Base-by-base conservation (phyloP, 2,888 invertebrate genomes). In the Chrysotoxum bicinctum region DNA sequence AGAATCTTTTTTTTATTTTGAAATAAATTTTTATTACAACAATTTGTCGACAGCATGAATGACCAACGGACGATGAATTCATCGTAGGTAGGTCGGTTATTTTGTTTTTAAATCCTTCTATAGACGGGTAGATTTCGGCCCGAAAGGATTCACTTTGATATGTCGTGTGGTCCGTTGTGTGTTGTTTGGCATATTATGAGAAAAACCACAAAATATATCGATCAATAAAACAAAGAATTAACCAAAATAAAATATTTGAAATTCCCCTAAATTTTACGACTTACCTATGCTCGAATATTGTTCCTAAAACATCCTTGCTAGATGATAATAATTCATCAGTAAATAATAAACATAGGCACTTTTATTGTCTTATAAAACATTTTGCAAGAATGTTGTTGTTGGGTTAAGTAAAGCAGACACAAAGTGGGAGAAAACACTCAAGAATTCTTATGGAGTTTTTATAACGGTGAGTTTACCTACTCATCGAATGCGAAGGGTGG, bases 21-120 rank as follows among this genome's bases (percentile, higher is more conserved):
- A 89, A 89, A 90, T 90, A 90, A 91, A 90, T 90, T 90, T 91
- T 90, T 91, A 90, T 91, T 90, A 90, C 80, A 62, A 72, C 70
- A 80, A 80, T 85, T 85, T 72, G 58, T 56, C 75, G 68, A 80
- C 84, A 84, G 74, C 70, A 83, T 79, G 52, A 79, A 83, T 73
- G 82, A 68, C 77, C 73, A 69, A 64, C 64, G 54, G 64, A 69
- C 73, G 69, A 83, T 70, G 83, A 83, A 64, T 70, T 58, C 64
- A 66, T n/a, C 64, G 48, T 64, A 26, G 21, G 21, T 54, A 14
- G 12, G 21, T 60, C 10, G 16, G 10, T 54, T 54, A 52, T 52
- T 50, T 50, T 23, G 32, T 37, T 43, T 60, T 50, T 21, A 64
- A 73, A 68, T 73, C 58, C 50, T 62, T 56, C 32, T 8, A 37